phyloP scores from a whole-genome alignment of 1,140 invertebrate genomes.

The Lamellibrachia luymesi region DNA sequence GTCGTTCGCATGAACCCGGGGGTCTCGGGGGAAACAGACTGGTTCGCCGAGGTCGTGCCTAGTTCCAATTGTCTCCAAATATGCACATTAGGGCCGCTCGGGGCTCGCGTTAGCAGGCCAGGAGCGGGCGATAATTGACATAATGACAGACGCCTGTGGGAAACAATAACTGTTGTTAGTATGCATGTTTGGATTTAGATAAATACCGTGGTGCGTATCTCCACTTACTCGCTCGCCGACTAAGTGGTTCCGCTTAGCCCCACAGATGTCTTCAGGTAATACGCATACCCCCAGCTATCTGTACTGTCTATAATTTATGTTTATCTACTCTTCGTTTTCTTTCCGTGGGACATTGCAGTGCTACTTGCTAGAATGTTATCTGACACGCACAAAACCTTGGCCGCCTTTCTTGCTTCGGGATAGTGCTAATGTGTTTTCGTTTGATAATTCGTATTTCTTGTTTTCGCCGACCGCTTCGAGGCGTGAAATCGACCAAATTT shows the following conservation, averaged over 20 bases:
- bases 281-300: neutral
- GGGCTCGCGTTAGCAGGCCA: neutral
- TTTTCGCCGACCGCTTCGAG: neutral
- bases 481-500: neutral
- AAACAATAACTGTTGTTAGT: neutral
- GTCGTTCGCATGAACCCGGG: neutral
- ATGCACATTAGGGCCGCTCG: neutral
- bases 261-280: neutral
- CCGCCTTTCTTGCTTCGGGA: neutral
- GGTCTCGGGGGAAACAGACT: neutral
- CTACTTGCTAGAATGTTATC: neutral
- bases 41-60: neutral
- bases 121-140: neutral
- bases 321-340: neutral
- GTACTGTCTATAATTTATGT: neutral
- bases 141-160: neutral
- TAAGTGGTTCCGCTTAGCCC: neutral
- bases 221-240: neutral
- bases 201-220: neutral
- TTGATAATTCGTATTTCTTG: neutral
- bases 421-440: neutral
- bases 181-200: neutral
- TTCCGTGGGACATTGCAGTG: too few species aligned
- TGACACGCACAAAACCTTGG: neutral
- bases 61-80: neutral